Conservation (phyloP, 1,140 invertebrate species). For the Papilio polytes region DNA sequence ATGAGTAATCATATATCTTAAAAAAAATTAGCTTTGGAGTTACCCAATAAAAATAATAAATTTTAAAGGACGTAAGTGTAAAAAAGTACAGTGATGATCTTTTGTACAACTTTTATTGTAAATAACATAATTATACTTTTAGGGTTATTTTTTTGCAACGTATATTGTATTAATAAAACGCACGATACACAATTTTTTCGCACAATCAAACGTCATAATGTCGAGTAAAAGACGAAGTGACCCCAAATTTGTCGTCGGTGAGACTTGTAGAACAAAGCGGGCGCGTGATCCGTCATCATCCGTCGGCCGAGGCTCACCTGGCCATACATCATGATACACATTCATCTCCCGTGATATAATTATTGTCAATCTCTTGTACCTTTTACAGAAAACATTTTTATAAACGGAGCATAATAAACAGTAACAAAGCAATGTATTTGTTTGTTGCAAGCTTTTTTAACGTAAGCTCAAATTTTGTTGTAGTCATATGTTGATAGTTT, state of each 20-base stretch:
- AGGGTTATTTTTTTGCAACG: not conserved
- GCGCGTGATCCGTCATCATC: constrained; percentile 73
- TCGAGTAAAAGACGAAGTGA: constrained; percentile 59
- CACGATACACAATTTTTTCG: constrained; percentile 43
- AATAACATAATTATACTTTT: not conserved
- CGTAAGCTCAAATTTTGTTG: not conserved
- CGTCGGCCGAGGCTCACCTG: constrained; percentile 73
- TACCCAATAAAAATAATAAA: not conserved
- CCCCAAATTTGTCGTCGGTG: constrained; percentile 75
- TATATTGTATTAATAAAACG: constrained; percentile 6
- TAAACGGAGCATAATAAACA: not conserved
- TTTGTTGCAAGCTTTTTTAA: not conserved
- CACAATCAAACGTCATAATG: constrained; percentile 55
- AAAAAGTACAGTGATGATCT: too few relatives aligned
- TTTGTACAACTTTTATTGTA: too few relatives aligned
- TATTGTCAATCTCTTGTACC: constrained; percentile 43
- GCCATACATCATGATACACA: constrained; percentile 66
- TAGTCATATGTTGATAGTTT: not conserved
- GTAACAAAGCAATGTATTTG: not conserved
- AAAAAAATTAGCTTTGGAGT: not conserved
- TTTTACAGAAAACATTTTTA: constrained; percentile 38
- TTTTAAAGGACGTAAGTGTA: too few relatives aligned
- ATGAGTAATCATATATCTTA: not conserved
- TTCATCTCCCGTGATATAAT: constrained; percentile 43
- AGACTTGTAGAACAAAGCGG: constrained; percentile 60